These are phyloP conservation scores for Nerophis ophidion DNA, from an alignment of 2,113 vertebrate genomes.

Conservation along the genomic window DNA sequence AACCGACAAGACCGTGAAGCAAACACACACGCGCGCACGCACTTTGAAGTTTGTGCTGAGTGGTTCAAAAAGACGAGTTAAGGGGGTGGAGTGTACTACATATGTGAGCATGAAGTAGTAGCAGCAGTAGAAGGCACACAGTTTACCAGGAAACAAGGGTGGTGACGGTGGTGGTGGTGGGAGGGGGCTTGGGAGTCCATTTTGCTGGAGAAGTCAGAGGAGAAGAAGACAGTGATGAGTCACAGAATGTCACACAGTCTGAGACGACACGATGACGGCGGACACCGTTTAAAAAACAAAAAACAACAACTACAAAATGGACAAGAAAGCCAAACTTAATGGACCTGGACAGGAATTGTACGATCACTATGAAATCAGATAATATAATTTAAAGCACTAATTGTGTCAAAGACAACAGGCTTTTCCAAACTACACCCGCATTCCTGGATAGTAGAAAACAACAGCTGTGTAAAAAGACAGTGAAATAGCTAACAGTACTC, in stretches of 20 bases:
- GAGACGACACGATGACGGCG: slow-evolving; percentile 49
- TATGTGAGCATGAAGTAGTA: slow-evolving; percentile 56
- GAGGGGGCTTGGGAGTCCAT: slow-evolving; percentile 47
- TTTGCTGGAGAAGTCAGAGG: slow-evolving; percentile 64
- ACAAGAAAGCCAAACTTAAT: slow-evolving; percentile 40
- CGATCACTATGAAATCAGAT: neutral
- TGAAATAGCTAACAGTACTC: too few relatives aligned
- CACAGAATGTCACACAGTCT: slow-evolving; percentile 66
- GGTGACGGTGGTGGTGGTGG: slow-evolving; percentile 52
- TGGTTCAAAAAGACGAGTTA: slow-evolving; percentile 46
- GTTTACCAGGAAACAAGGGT: slow-evolving; percentile 68
- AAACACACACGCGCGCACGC: slow-evolving; percentile 41
- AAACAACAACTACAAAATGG: slow-evolving; percentile 26
- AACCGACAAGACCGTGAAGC: slow-evolving; percentile 42
- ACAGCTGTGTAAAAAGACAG: too few relatives aligned
- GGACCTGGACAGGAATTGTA: slow-evolving; percentile 20
- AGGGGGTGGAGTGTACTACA: slow-evolving; percentile 52
- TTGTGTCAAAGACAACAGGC: too few relatives aligned
- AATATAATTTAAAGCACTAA: too few relatives aligned
- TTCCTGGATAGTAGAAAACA: too few relatives aligned
- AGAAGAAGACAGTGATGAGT: slow-evolving; percentile 69
- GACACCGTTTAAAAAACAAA: slow-evolving; percentile 31
- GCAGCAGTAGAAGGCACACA: slow-evolving; percentile 45
- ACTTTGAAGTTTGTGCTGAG: slow-evolving; percentile 63
- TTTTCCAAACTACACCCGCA: too few relatives aligned